These are phyloP conservation scores for Chlorocebus sabaeus DNA, from an alignment of 2,113 vertebrate genomes.

Conservation along the genomic window DNA sequence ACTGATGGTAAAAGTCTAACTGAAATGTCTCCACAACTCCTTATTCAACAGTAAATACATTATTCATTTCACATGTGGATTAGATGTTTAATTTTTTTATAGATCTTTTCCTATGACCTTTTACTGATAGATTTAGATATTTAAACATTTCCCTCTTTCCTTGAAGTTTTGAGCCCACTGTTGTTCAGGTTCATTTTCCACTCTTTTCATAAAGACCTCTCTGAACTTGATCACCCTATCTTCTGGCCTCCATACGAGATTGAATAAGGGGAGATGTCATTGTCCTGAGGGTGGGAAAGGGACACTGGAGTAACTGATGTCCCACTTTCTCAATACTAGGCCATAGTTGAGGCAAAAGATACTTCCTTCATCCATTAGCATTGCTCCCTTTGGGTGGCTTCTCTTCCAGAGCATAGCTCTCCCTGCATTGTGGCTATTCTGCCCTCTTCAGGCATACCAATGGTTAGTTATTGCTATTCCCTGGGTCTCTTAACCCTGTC, in stretches of 20 bases:
- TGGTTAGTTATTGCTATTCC: background rate
- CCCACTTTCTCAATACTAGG: rapidly evolving
- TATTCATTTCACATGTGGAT: background rate
- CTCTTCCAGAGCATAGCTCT: background rate
- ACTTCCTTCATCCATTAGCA: background rate
- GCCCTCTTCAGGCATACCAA: background rate
- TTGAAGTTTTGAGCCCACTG: background rate
- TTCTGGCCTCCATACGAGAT: background rate
- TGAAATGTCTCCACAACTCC: background rate
- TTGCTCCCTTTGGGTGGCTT: background rate
- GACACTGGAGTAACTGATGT: background rate
- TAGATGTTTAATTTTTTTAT: background rate
- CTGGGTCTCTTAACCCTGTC: background rate
- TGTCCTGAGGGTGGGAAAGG: background rate
- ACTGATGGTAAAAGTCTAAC: background rate
- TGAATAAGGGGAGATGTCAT: background rate
- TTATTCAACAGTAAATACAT: background rate
- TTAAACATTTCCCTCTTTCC: background rate
- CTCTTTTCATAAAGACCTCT: background rate
- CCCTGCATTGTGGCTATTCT: background rate
- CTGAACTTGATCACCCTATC: background rate
- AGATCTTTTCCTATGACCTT: background rate
- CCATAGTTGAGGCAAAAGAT: background rate
- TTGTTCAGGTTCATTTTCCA: background rate
- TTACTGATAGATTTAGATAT: background rate